Percentiles rank a stretch among this genome's conserved stretches.
phyloP scores from a whole-genome alignment of 2,888 invertebrate genomes.

The Pristionchus arcanus region DNA sequence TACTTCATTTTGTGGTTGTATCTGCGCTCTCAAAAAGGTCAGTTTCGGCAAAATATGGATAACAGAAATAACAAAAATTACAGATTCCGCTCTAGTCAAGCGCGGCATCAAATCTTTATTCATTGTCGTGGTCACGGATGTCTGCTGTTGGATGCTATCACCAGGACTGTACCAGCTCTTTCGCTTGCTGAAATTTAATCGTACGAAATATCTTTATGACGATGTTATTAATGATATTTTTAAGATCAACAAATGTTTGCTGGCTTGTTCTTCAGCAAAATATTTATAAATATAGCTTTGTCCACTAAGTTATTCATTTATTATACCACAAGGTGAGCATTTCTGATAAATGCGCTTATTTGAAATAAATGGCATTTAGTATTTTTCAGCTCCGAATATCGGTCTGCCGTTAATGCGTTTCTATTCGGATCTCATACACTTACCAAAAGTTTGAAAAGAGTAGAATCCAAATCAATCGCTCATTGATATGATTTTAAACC shows the following conservation, averaged over 20 bases:
- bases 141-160: background rate
- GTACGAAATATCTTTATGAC: background rate
- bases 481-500: no score
- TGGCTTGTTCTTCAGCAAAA: background rate
- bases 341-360: background rate
- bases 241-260: background rate
- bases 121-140: background rate
- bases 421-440: no score
- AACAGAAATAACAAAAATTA: no score
- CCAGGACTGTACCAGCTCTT: background rate
- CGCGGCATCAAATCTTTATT: background rate
- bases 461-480: no score
- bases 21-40: no score
- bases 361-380: no score
- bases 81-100: background rate
- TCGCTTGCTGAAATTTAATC: background rate
- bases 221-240: background rate
- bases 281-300: background rate
- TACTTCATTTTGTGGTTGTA: no score
- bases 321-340: background rate
- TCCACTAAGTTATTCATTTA: background rate
- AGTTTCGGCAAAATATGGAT: no score
- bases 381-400: no score
- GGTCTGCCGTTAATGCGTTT: no score
- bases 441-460: no score